These are phyloP conservation scores for Periplaneta americana DNA, from an alignment of 1,140 invertebrate genomes.

Conservation along the genomic window DNA sequence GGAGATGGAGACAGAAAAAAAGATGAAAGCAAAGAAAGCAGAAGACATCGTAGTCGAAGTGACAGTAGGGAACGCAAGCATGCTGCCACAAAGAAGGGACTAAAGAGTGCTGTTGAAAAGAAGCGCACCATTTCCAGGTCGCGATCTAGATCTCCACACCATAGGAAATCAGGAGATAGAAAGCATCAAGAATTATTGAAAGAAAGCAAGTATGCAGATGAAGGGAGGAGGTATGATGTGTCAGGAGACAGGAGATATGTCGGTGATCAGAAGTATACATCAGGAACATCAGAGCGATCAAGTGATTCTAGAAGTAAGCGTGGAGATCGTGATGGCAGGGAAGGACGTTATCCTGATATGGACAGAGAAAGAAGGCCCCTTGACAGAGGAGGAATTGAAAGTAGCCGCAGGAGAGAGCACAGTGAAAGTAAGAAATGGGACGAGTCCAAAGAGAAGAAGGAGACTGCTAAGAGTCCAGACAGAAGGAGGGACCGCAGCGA, in stretches of 20 bases:
- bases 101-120: constrained; percentile 13
- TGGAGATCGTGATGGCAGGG: constrained; percentile 21
- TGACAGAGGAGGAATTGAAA: background rate
- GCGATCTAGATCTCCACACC: constrained; percentile 11
- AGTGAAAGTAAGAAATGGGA: background rate
- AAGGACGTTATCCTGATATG: constrained; percentile 3
- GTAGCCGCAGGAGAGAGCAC: background rate
- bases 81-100: background rate
- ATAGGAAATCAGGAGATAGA: no score
- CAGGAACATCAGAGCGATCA: no score
- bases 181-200: no score
- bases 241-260: constrained; percentile 22
- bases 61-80: constrained; percentile 7
- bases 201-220: constrained; percentile 16
- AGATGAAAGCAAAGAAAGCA: background rate
- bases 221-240: background rate
- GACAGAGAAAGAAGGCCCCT: background rate
- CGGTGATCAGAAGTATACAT: no score
- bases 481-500: background rate
- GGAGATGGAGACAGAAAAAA: constrained; percentile 35
- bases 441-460: background rate
- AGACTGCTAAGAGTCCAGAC: background rate
- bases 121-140: constrained; percentile 13
- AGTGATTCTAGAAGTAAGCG: constrained; percentile 21
- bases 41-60: constrained; percentile 11